These are phyloP conservation scores for Stenoptilia bipunctidactyla DNA, from an alignment of 2,888 invertebrate genomes.

Conservation along the genomic window DNA sequence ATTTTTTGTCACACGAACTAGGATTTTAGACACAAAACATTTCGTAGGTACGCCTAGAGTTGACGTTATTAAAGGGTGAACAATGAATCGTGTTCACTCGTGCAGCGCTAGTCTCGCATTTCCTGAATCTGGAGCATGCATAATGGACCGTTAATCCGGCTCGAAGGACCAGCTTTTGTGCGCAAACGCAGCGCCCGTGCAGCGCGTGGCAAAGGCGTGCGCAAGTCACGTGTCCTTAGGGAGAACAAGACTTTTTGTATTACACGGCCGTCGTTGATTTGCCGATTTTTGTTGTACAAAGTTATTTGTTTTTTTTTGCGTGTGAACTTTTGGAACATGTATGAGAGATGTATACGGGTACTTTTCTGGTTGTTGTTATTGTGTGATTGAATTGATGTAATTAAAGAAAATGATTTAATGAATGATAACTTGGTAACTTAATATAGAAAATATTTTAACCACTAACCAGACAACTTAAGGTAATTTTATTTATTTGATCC, in stretches of 20 bases:
- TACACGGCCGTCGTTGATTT: slow-evolving; percentile 31
- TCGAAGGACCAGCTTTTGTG: slow-evolving; percentile 41
- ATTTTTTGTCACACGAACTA: no score
- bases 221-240: slow-evolving; percentile 51
- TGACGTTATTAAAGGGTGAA: slow-evolving; percentile 18
- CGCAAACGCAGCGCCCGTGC: slow-evolving; percentile 55
- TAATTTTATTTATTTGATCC: no score
- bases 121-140: slow-evolving; percentile 65
- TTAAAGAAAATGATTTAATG: no score
- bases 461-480: no score
- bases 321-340: no score
- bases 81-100: slow-evolving; percentile 37
- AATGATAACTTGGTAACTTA: no score
- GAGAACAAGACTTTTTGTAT: slow-evolving; percentile 35
- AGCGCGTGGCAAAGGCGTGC: slow-evolving; percentile 29
- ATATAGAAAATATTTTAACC: no score
- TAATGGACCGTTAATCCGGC: slow-evolving; percentile 63
- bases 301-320: slow-evolving; percentile 10
- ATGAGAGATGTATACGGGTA: no score
- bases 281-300: slow-evolving; percentile 13
- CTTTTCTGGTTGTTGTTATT: no score
- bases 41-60: no score
- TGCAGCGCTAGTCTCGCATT: slow-evolving; percentile 41
- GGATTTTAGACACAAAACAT: no score
- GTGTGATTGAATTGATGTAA: no score